A percentile compares a stretch with the other conserved stretches of the same genome.
These are phyloP conservation scores for Ceryle rudis DNA, from an alignment of 2,797 vertebrate species.

Conservation along the genomic window DNA sequence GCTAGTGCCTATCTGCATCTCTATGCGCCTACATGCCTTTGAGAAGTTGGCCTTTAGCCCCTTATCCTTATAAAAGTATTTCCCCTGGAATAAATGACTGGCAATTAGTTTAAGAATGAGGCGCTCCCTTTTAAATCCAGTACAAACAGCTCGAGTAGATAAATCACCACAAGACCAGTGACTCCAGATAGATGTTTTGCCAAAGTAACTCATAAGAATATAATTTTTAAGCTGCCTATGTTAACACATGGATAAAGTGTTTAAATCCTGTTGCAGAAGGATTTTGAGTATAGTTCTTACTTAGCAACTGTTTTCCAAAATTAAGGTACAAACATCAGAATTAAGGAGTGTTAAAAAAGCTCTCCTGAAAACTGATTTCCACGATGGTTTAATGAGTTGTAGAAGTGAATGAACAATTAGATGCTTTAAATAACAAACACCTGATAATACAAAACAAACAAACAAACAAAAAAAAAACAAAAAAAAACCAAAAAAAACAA, in stretches of 20 bases:
- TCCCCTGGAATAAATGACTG: conserved; percentile 16
- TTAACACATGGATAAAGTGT: not conserved
- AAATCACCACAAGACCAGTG: not conserved
- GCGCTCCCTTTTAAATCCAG: conserved; percentile 52
- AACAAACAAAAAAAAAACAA: not conserved
- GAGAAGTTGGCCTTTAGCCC: conserved; percentile 36
- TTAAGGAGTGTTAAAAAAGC: not conserved
- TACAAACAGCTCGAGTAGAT: conserved; percentile 33
- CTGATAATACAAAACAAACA: not conserved
- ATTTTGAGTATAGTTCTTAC: not conserved
- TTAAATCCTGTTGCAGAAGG: not conserved
- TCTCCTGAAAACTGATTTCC: not conserved
- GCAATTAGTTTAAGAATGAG: conserved; percentile 29
- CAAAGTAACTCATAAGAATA: conserved; percentile 25
- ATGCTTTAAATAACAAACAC: not conserved
- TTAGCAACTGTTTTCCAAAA: conserved; percentile 25
- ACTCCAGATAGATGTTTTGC: conserved; percentile 7
- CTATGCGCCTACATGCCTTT: not conserved
- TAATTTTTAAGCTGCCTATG: conserved; percentile 33
- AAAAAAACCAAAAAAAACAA: not conserved
- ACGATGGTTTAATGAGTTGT: not conserved
- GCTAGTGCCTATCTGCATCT: not conserved
- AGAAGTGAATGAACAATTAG: not conserved
- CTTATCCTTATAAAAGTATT: conserved; percentile 49
- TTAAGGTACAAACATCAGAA: not conserved